Percentiles rank a stretch among this genome's conserved stretches.
These are phyloP conservation scores for Meliscaeva auricollis DNA, from an alignment of 2,888 invertebrate species.

Conservation along the genomic window DNA sequence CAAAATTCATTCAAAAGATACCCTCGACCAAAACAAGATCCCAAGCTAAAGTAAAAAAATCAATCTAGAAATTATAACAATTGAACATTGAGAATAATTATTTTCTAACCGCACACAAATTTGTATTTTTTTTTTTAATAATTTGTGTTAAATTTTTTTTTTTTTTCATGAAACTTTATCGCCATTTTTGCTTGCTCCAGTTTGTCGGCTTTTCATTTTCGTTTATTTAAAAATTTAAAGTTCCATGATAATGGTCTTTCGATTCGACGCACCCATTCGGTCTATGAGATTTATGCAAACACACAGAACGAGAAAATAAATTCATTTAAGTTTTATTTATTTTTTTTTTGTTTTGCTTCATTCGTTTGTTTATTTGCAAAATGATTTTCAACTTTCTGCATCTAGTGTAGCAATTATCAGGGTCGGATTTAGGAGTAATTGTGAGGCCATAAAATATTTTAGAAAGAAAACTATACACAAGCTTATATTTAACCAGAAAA, in stretches of 20 bases:
- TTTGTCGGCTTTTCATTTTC: conserved; percentile 38
- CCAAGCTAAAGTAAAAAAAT: too few relatives aligned
- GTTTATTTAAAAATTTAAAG: conserved; percentile 41
- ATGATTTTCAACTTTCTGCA: conserved; percentile 47
- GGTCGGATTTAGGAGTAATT: neutral
- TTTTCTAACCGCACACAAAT: too few relatives aligned
- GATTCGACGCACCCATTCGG: conserved; percentile 60
- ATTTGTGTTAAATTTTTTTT: neutral
- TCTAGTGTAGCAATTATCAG: neutral
- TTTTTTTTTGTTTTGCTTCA: conserved; percentile 11
- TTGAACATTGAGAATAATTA: too few relatives aligned
- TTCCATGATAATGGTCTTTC: conserved; percentile 40
- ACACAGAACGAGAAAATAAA: conserved; percentile 50
- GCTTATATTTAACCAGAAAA: too few relatives aligned
- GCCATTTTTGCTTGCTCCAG: neutral
- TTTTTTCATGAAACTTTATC: neutral
- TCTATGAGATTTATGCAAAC: conserved; percentile 57
- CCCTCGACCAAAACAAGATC: too few relatives aligned
- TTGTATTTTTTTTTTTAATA: neutral
- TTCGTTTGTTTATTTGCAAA: conserved; percentile 32
- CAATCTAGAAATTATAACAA: too few relatives aligned
- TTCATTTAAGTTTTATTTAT: conserved; percentile 23
- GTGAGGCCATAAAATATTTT: neutral
- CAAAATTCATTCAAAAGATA: too few relatives aligned
- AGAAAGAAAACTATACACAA: too few relatives aligned